These are phyloP conservation scores for Philopotamus ludificatus DNA, from an alignment of 1,140 invertebrate species.

Conservation along the genomic window DNA sequence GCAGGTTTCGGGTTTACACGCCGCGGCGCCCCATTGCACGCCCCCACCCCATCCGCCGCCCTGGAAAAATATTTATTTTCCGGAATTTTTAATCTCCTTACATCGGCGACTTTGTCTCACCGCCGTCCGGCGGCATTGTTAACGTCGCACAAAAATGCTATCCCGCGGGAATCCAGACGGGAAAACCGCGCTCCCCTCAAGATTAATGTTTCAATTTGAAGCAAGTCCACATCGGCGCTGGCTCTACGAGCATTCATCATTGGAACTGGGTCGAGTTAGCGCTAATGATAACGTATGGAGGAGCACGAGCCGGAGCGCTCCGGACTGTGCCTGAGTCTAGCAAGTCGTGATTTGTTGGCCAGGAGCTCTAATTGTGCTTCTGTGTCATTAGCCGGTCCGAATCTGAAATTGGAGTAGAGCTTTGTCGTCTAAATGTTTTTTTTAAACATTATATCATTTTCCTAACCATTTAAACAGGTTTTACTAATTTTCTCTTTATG, in stretches of 20 bases:
- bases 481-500: too few species aligned
- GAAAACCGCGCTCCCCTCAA: neutral
- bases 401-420: too few species aligned
- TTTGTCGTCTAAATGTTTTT: too few species aligned
- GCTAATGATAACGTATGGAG: too few species aligned
- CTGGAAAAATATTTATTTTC: conserved; percentile 31
- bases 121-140: neutral
- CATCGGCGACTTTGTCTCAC: conserved; percentile 14
- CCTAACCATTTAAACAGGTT: too few species aligned
- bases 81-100: conserved; percentile 33
- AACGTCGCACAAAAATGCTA: conserved; percentile 1
- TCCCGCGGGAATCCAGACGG: neutral
- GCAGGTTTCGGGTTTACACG: neutral
- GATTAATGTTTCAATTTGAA: conserved; percentile 13
- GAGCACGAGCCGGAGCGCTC: too few species aligned
- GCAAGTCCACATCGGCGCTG: neutral
- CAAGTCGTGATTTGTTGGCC: neutral
- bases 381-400: too few species aligned
- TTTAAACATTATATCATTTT: too few species aligned
- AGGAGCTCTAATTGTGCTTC: neutral
- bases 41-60: neutral
- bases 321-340: too few species aligned
- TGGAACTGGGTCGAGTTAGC: too few species aligned
- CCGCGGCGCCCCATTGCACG: neutral
- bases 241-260: neutral